These are phyloP conservation scores for Carassius carassius DNA, from an alignment of 2,113 vertebrate species.

Conservation along the genomic window DNA sequence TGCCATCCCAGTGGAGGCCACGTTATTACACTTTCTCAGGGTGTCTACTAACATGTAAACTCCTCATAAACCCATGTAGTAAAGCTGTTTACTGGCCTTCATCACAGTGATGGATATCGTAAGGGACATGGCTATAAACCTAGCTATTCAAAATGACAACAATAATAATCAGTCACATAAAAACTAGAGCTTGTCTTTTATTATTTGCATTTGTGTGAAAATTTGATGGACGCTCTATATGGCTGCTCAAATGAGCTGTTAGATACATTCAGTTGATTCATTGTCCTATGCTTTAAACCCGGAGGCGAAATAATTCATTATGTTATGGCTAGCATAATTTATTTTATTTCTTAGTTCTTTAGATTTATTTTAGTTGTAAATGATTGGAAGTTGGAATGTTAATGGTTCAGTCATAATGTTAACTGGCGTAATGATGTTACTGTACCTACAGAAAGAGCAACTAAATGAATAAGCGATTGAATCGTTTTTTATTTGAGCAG, in stretches of 20 bases:
- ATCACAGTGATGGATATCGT: conserved; percentile 9
- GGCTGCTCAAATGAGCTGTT: conserved; percentile 2
- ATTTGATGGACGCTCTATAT: background rate
- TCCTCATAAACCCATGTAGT: conserved; percentile 30
- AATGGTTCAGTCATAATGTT: background rate
- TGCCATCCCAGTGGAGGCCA: conserved; percentile 23
- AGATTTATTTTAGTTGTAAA: background rate
- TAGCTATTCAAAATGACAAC: conserved; percentile 10
- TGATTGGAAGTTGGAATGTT: background rate
- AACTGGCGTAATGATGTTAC: background rate
- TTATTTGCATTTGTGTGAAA: conserved; percentile 13
- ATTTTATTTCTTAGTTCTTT: too few relatives aligned
- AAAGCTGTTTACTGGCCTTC: conserved; percentile 36
- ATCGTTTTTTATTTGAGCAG: background rate
- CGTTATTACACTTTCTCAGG: conserved; percentile 42
- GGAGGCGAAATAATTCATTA: background rate
- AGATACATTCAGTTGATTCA: conserved; percentile 20
- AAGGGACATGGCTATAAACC: background rate
- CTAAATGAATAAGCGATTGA: background rate
- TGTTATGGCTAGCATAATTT: background rate
- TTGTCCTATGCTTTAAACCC: conserved; percentile 3
- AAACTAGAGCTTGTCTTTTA: conserved; percentile 15
- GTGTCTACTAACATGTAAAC: conserved; percentile 5
- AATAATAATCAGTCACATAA: conserved; percentile 24
- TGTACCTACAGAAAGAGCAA: background rate